Percentiles rank a stretch among this genome's conserved stretches.
Conservation (phyloP, 2,113 vertebrate species). For the Poecilia latipinna region DNA sequence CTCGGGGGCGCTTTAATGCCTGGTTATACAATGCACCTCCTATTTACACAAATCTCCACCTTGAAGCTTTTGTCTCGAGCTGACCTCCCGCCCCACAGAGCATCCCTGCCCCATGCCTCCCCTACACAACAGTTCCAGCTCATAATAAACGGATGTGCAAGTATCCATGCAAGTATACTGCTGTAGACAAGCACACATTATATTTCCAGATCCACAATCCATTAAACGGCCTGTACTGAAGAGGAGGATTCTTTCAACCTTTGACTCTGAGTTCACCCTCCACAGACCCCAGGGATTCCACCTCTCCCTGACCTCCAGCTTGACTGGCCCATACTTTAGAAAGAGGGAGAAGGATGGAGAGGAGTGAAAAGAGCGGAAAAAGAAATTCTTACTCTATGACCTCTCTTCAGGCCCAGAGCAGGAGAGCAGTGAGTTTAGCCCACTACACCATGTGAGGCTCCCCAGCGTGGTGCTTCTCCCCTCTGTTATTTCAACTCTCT, state of each 20-base stretch:
- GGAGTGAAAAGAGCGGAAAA: not conserved
- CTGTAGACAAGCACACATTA: not conserved
- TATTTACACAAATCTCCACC: too few relatives aligned
- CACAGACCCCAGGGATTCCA: conserved; percentile 44
- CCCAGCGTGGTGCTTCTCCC: conserved; percentile 45
- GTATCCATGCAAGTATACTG: not conserved
- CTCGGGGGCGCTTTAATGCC: too few relatives aligned
- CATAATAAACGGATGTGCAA: not conserved
- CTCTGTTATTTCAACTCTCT: conserved; percentile 83
- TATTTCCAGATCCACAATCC: not conserved
- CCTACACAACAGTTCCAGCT: not conserved
- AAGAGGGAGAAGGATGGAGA: not conserved
- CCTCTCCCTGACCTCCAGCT: conserved; percentile 47
- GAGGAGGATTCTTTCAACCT: conserved; percentile 47
- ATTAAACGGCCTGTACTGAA: conserved; percentile 26
- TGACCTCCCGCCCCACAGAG: too few relatives aligned
- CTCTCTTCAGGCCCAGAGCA: conserved; percentile 57
- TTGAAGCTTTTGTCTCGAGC: too few relatives aligned
- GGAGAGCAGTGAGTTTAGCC: conserved; percentile 50
- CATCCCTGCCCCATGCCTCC: too few relatives aligned
- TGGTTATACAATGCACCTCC: too few relatives aligned
- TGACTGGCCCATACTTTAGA: conserved; percentile 36
- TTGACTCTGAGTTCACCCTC: conserved; percentile 44
- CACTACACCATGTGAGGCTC: conserved; percentile 47
- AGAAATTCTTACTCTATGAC: conserved; percentile 55